Base-by-base conservation (phyloP, 92 coral and sea anemone genomes). In the Virgularia gustaviana region DNA sequence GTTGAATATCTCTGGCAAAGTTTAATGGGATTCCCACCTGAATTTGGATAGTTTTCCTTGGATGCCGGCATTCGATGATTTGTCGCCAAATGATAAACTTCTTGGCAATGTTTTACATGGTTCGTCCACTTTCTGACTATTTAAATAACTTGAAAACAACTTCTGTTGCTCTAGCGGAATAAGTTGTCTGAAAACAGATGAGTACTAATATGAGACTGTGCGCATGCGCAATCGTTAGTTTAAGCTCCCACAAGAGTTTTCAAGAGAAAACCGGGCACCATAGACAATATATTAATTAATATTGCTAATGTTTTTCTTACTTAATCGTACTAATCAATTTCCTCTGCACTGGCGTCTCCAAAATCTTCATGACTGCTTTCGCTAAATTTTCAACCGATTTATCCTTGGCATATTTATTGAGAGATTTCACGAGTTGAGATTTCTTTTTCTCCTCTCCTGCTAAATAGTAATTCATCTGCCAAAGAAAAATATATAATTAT, bases 401-500 rank as follows among this genome's bases (percentile, higher is more conserved):
- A 72, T 94, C 96, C 68, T 89, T 70, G 1, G 99, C 99, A 85
- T 84, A 94, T 56, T 84, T 85, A 52, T 94, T 94, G 22, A 94
- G 72, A 16, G 84, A 91, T 76, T 89, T 94, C 70, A 94, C 80
- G 15, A 94, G 86, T 52, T 79, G 83, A 11, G 79, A 67, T 57
- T 89, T 89, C 67, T 78, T 87, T 36, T 49, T 72, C 57, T 89
- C 91, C 15, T 94, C 85, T 20, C 90, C 94, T 42, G 94, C 96
- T 28, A 94, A 71, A 53, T 84, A 87, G 65, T 89, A 94, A 63
- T 94, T 94, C 99, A 94, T 89, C 99, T 92, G 53, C 31, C 60
- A 76, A 25, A n/a, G n/a, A n/a, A n/a, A n/a, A n/a, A n/a, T n/a
- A n/a, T n/a, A n/a, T n/a, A n/a, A n/a, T n/a, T n/a, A n/a, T n/a